phyloP scores from a whole-genome alignment of 2,888 invertebrate species.

The Acronicta aceris region DNA sequence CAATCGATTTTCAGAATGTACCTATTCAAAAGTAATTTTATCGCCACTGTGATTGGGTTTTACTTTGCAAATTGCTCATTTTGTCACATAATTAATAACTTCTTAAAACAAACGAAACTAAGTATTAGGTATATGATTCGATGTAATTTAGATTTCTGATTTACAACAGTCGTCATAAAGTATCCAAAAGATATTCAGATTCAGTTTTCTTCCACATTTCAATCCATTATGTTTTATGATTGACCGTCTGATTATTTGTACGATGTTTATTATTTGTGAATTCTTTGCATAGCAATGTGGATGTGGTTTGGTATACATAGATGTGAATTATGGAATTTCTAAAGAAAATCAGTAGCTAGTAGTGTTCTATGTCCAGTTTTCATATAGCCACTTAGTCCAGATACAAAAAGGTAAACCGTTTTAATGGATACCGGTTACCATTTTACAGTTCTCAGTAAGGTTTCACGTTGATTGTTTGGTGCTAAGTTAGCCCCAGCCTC shows the following conservation, averaged over 20 bases:
- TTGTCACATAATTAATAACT: too few relatives aligned
- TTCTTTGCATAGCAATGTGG: conserved; percentile 14
- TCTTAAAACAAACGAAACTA: too few relatives aligned
- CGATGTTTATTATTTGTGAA: conserved; percentile 37
- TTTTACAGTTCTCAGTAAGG: conserved; percentile 63
- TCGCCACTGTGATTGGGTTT: too few relatives aligned
- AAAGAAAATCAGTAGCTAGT: conserved; percentile 10
- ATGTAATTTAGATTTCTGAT: too few relatives aligned
- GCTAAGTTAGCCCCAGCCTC: conserved; percentile 62
- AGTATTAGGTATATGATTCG: too few relatives aligned
- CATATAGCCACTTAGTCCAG: conserved; percentile 41
- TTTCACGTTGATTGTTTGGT: conserved; percentile 64
- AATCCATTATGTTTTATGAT: conserved; percentile 9
- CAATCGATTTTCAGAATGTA: too few relatives aligned
- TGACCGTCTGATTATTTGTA: conserved; percentile 18
- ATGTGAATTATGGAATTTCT: conserved; percentile 12
- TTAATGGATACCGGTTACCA: conserved; percentile 58
- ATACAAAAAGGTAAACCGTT: conserved; percentile 63
- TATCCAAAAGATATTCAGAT: neutral
- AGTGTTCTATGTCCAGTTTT: conserved; percentile 25
- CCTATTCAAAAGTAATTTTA: too few relatives aligned
- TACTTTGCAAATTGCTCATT: too few relatives aligned
- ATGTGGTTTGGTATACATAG: neutral
- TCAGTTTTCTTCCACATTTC: conserved; percentile 10
- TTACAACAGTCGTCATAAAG: too few relatives aligned